phyloP scores from a whole-genome alignment of 1,140 invertebrate species.

The Ceratina japonica region DNA sequence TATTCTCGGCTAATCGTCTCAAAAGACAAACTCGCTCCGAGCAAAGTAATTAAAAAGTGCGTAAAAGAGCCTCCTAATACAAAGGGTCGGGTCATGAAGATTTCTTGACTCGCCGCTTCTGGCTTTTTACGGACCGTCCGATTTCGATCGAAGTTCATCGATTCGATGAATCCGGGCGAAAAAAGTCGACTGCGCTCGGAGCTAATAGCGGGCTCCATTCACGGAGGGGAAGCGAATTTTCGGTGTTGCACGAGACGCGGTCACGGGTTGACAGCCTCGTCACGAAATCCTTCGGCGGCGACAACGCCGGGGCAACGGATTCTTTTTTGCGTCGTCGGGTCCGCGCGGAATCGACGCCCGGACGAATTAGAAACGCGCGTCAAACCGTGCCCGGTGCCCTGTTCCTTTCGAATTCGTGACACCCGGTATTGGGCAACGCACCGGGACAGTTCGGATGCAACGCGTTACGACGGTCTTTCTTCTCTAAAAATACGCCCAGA shows the following conservation, averaged over 20 bases:
- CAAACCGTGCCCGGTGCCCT: slow-evolving; percentile 59
- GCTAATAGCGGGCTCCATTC: not conserved
- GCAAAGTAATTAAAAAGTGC: not conserved
- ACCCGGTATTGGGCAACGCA: slow-evolving; percentile 52
- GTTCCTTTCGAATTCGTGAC: slow-evolving; percentile 60
- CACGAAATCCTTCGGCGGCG: slow-evolving; percentile 33
- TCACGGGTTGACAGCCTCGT: slow-evolving; percentile 39
- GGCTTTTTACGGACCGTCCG: too few relatives aligned
- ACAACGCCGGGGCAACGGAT: not conserved
- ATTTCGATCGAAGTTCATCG: not conserved
- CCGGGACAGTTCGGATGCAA: slow-evolving; percentile 35
- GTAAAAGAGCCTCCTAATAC: too few relatives aligned
- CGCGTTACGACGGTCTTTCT: slow-evolving; percentile 32
- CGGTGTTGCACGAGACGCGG: slow-evolving; percentile 26
- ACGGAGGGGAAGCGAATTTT: not conserved
- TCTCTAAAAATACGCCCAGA: slow-evolving; percentile 25
- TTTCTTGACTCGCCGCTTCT: too few relatives aligned
- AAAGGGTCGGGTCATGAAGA: too few relatives aligned
- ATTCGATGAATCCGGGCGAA: not conserved
- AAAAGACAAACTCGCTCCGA: slow-evolving; percentile 1
- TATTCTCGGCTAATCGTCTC: not conserved
- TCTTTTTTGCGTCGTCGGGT: not conserved
- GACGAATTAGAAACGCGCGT: slow-evolving; percentile 70
- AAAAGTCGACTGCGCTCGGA: not conserved
- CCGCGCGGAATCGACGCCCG: slow-evolving; percentile 47